A percentile compares a stretch with the other conserved stretches of the same genome.
Evolutionary conservation across 2,113 vertebrate species (phyloP).

Genomic region (Sus scrofa): T2T-Sscrofa CM000820.6:27074001-27074500

Average conservation of each 20-base stretch:
- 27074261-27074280: background rate
- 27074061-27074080: background rate
- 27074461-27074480: background rate
- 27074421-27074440: background rate
- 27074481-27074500: background rate
- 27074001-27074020: background rate
- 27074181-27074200: fast-evolving
- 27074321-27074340: background rate
- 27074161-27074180: background rate
- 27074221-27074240: background rate
- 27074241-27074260: too few species aligned
- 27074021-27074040: fast-evolving
- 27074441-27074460: background rate
- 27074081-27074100: background rate
- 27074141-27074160: background rate
- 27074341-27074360: background rate
- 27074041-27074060: background rate
- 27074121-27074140: background rate
- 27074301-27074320: background rate
- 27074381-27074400: background rate
- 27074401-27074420: background rate
- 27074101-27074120: background rate
- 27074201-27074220: background rate
- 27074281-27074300: background rate
- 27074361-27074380: background rate